These are phyloP conservation scores for Dromococcyx pavoninus DNA, from an alignment of 2,797 vertebrate species.

Conservation along the genomic window DNA sequence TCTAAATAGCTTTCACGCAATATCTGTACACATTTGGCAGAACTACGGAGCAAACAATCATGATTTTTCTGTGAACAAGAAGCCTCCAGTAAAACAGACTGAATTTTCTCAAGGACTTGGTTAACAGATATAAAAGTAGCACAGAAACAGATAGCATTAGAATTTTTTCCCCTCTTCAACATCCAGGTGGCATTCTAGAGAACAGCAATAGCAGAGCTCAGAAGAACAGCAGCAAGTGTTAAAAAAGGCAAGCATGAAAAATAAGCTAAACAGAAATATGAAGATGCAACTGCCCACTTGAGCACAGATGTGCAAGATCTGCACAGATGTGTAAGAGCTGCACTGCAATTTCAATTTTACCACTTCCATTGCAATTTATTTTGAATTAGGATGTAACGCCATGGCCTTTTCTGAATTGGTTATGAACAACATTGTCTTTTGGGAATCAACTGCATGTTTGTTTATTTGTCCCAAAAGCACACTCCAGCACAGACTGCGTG, in stretches of 20 bases:
- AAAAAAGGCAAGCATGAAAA: neutral
- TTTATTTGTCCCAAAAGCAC: neutral
- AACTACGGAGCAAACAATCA: neutral
- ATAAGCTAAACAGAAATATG: neutral
- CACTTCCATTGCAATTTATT: neutral
- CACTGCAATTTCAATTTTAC: neutral
- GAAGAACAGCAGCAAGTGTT: neutral
- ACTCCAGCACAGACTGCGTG: neutral
- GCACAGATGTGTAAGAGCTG: neutral
- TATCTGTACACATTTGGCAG: neutral
- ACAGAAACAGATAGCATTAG: neutral
- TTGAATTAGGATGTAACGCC: neutral
- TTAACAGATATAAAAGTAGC: neutral
- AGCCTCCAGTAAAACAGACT: neutral
- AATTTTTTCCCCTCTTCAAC: neutral
- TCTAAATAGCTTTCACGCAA: neutral
- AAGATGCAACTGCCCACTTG: neutral
- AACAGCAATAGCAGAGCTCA: neutral
- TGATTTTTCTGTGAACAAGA: conserved; percentile 39
- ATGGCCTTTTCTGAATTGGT: neutral
- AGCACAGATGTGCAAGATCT: neutral
- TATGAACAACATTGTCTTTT: neutral
- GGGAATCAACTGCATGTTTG: neutral
- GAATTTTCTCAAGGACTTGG: neutral
- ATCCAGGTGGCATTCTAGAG: neutral